These are phyloP conservation scores for Drosophila mauritiana DNA, from an alignment of 1,140 invertebrate species.

Conservation along the genomic window DNA sequence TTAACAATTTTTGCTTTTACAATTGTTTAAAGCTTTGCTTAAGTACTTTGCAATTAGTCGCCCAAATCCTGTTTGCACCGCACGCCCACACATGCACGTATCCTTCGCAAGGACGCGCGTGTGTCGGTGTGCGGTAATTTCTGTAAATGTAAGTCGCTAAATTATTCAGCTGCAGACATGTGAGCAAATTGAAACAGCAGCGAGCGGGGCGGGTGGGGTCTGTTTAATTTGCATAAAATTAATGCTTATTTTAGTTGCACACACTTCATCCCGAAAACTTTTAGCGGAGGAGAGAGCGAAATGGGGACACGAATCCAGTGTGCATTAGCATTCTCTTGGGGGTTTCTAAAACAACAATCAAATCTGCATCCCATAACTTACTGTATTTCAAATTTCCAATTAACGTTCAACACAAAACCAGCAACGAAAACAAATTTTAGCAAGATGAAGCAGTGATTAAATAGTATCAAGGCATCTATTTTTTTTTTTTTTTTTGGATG, in stretches of 20 bases:
- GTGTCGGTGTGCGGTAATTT: slow-evolving; percentile 69
- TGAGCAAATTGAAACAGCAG: slow-evolving; percentile 51
- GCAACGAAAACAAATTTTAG: too few relatives aligned
- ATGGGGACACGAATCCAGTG: not conserved
- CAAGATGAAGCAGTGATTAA: too few relatives aligned
- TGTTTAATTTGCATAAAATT: slow-evolving; percentile 77
- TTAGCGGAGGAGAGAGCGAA: not conserved
- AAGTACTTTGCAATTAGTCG: slow-evolving; percentile 84
- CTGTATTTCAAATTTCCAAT: too few relatives aligned
- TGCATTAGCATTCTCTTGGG: slow-evolving; percentile 3
- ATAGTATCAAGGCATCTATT: too few relatives aligned
- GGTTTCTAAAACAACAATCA: not conserved
- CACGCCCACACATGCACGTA: slow-evolving; percentile 27
- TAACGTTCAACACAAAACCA: too few relatives aligned
- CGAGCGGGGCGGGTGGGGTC: not conserved
- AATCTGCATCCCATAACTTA: slow-evolving; percentile 4
- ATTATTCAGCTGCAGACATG: slow-evolving; percentile 78
- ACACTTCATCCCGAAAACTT: slow-evolving; percentile 20
- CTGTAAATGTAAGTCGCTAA: slow-evolving; percentile 79
- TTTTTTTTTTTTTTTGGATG: too few relatives aligned
- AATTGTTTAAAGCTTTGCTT: slow-evolving; percentile 82
- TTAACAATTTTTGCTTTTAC: slow-evolving; percentile 74
- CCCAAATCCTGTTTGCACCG: slow-evolving; percentile 76
- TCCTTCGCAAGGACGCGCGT: slow-evolving; percentile 11
- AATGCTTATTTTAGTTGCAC: slow-evolving; percentile 70